Evolutionary conservation across 2,797 vertebrate genomes (phyloP), one percentile per base, ranked within the genome.

Genomic region (Borostomias antarcticus): DNA sequence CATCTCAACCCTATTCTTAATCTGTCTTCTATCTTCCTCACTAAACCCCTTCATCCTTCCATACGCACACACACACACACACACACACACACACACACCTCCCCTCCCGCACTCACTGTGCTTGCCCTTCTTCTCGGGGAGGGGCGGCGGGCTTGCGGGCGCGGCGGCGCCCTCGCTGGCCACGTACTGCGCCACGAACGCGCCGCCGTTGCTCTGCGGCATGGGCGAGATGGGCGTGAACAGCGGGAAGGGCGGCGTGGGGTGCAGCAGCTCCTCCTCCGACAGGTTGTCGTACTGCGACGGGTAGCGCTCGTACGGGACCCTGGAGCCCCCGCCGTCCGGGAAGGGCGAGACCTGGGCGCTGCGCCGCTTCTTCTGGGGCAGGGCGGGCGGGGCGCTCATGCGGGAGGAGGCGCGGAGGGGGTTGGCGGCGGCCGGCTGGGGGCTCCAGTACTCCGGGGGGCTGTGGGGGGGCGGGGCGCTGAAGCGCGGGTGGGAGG

Each of bases 41-140:
- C n/a, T 19, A 15, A 5, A 64, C 33, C 25, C n/a, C 35, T 8
- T 10, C 40, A 37, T 19, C 25, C 32, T 2, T 23, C 23, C 32
- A 9, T 19, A 45, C 37, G 7, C 7, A 1, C 0, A 3, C 33
- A 40, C 51, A 8, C 19, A 5, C 9, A 1, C 52, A 6, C 35
- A 21, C 26, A n/a, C 7, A 19, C 8, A 33, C 25, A 19, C 33
- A 15, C 40, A 7, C 23, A 3, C 23, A 11, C 19, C 19, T 4
- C 10, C 15, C 10, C 9, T 13, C 21, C 15, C 7, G 4, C 7
- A 88, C 97, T 96, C 93, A 99, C 97, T 98, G 90, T 97, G 93
- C 84, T 93, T 96, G 90, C 92, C 95, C 81, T 98, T 98, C 92
- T 99, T 99, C 81, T 99, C 97, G 0, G 97, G 97, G 5, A 98